Percentiles rank a stretch among this genome's conserved stretches.
Conservation (phyloP, 2,797 vertebrate genomes). For the Pangasius macronema region DNA sequence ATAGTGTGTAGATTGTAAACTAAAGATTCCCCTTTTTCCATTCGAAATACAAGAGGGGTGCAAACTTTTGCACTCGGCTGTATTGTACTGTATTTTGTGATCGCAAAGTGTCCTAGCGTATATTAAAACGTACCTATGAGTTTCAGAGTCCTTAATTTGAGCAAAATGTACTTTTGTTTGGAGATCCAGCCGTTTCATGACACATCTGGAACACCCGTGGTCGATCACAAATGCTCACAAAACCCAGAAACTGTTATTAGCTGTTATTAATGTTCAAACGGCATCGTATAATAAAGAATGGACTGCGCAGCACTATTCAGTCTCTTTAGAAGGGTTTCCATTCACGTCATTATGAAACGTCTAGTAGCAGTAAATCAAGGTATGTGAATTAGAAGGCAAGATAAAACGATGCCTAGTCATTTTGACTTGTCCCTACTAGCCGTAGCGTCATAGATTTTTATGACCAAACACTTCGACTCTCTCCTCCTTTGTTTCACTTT, state of each 20-base stretch:
- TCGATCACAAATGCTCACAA: not conserved
- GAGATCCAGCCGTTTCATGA: not conserved
- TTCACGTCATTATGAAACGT: not conserved
- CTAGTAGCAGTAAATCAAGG: constrained; percentile 11
- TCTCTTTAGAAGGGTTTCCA: not conserved
- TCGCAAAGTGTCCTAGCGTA: not conserved
- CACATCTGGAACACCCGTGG: not conserved
- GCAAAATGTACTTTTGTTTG: not conserved
- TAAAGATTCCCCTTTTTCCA: not conserved
- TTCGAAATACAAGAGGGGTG: not conserved
- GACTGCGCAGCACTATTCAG: not conserved
- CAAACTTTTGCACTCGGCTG: not conserved
- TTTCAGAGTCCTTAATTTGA: not conserved
- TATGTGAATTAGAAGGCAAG: constrained; percentile 17
- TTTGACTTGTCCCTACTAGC: constrained; percentile 30
- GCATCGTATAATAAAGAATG: not conserved
- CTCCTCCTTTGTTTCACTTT: not conserved
- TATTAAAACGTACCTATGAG: not conserved
- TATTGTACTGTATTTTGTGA: not conserved
- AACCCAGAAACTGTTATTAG: not conserved
- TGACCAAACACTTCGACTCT: constrained; percentile 12
- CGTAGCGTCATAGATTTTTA: not conserved
- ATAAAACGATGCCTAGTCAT: constrained; percentile 20
- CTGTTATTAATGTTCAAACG: not conserved
- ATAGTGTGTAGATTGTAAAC: not conserved